Evolutionary conservation across 2,113 vertebrate species (phyloP).

Genomic region (Dolichotis patagonum): DNA sequence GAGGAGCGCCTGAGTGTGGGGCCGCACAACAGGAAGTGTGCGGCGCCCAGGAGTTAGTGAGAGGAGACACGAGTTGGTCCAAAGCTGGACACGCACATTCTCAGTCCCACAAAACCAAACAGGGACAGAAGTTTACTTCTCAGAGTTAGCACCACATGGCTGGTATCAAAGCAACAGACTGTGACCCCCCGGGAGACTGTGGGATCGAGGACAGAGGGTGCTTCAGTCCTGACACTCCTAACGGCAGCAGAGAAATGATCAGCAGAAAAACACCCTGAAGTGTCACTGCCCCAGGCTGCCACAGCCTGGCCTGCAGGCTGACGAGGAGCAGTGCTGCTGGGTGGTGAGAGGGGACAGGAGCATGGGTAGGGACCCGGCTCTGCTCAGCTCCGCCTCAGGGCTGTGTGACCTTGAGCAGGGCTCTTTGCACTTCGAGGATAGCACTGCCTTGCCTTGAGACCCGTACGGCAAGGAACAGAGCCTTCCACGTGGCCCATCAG

Average conservation of each 20-base stretch:
- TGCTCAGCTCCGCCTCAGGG: not conserved
- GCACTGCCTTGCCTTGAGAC: not conserved
- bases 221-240: not conserved
- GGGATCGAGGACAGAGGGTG: not conserved
- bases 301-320: not conserved
- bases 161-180: not conserved
- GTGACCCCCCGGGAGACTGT: not conserved
- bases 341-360: not conserved
- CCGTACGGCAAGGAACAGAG: not conserved
- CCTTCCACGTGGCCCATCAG: not conserved
- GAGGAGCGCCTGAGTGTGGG: not conserved
- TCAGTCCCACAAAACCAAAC: not conserved
- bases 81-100: not conserved
- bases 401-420: not conserved
- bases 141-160: not conserved
- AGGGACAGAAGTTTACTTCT: not conserved
- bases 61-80: not conserved
- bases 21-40: not conserved
- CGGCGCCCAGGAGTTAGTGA: not conserved
- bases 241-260: not conserved
- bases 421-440: not conserved
- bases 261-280: not conserved
- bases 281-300: not conserved
- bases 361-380: not conserved
- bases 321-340: not conserved